phyloP scores from a whole-genome alignment of 2,797 vertebrate species.

The Brachyrhaphis roseni region DNA sequence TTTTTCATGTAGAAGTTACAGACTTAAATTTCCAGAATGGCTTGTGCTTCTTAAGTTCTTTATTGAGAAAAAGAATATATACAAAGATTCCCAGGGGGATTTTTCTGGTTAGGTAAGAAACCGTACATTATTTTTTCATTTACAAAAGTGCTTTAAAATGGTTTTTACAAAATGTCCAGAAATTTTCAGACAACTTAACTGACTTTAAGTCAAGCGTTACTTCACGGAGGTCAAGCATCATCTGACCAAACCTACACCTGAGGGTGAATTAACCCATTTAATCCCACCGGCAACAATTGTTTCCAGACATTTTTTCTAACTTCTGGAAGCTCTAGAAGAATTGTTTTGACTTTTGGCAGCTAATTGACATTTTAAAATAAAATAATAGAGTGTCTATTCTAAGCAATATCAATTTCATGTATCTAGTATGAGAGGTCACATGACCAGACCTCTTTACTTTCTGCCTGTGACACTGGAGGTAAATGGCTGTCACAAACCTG shows the following conservation, averaged over 20 bases:
- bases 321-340: too few species aligned
- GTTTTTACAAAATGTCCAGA: background rate
- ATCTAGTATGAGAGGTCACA: too few species aligned
- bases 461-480: too few species aligned
- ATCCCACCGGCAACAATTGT: too few species aligned
- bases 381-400: too few species aligned
- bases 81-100: background rate
- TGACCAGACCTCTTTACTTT: too few species aligned
- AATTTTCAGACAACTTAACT: background rate
- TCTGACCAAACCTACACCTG: background rate
- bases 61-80: background rate
- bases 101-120: background rate
- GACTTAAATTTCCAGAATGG: background rate
- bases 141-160: background rate
- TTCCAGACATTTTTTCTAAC: too few species aligned
- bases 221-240: background rate
- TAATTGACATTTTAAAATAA: too few species aligned
- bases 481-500: too few species aligned
- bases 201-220: background rate
- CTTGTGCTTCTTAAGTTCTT: background rate
- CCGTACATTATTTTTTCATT: too few species aligned
- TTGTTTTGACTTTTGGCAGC: too few species aligned
- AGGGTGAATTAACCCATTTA: background rate
- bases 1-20: background rate
- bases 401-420: too few species aligned